Evolutionary conservation across 1,140 invertebrate species (phyloP).

Genomic region (Argopecten irradians): DNA sequence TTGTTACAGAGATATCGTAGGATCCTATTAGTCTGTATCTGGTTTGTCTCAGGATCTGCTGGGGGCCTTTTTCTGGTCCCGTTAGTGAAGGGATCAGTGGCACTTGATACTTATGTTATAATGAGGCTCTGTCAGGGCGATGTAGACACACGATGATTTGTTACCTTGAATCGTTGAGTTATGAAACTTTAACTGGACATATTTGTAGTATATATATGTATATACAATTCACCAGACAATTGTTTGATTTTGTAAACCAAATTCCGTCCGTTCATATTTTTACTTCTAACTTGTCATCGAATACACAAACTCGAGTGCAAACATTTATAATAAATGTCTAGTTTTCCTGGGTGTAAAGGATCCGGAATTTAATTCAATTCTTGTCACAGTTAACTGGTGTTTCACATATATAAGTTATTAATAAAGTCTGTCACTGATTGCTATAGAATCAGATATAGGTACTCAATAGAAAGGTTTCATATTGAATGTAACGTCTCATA

Average conservation of each 20-base stretch:
- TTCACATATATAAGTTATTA: constrained; percentile 1
- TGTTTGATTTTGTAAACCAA: neutral
- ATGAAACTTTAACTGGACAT: neutral
- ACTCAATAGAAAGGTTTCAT: neutral
- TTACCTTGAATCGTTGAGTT: neutral
- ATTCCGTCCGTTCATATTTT: neutral
- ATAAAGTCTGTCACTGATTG: neutral
- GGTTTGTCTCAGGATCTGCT: neutral
- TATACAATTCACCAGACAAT: neutral
- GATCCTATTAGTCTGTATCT: neutral
- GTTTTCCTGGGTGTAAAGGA: neutral
- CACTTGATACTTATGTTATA: neutral
- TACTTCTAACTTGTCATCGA: neutral
- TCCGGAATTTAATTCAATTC: neutral
- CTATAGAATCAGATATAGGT: neutral
- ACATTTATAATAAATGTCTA: neutral
- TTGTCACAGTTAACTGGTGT: neutral
- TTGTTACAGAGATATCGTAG: neutral
- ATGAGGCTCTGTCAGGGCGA: neutral
- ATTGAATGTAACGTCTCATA: neutral
- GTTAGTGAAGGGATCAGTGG: neutral
- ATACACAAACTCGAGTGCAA: neutral
- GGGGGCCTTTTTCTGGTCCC: neutral
- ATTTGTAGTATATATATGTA: neutral
- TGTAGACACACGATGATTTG: neutral